Conservation (phyloP, 2,797 vertebrate species). For the Poecile montanus region DNA sequence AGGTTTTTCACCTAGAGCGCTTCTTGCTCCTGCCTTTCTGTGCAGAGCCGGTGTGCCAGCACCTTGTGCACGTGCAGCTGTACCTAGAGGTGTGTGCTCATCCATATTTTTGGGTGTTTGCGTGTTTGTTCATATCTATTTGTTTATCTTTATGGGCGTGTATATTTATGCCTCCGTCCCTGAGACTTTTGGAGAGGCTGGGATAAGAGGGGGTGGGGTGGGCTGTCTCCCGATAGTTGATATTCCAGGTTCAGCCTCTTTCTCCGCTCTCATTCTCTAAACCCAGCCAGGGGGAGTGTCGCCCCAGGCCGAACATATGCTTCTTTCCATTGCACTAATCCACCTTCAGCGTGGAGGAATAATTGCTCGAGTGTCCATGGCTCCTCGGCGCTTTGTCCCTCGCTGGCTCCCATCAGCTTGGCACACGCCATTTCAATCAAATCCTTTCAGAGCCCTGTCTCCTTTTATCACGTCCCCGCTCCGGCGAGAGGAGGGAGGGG, state of each 20-base stretch:
- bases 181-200: constrained; percentile 43
- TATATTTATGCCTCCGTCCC: constrained; percentile 29
- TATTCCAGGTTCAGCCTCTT: constrained; percentile 87
- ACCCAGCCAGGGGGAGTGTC: constrained; percentile 97
- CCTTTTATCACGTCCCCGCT: constrained; percentile 90
- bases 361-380: constrained; percentile 99
- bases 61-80: rapidly evolving
- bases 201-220: constrained; percentile 48
- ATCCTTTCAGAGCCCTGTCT: constrained; percentile 87
- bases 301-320: constrained; percentile 99
- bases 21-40: background rate
- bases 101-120: background rate
- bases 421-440: constrained; percentile 99
- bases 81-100: background rate
- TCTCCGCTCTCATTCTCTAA: constrained; percentile 90
- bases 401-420: constrained; percentile 96
- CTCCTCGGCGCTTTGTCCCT: constrained; percentile 97
- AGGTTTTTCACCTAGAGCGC: background rate
- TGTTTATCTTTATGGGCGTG: background rate
- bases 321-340: constrained; percentile 99
- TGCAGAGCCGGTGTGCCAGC: rapidly evolving
- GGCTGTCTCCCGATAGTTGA: constrained; percentile 83
- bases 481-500: constrained; percentile 80
- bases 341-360: constrained; percentile 99
- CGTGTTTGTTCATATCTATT: background rate